Conservation (phyloP, 1,140 invertebrate genomes). For the Delia radicum region DNA sequence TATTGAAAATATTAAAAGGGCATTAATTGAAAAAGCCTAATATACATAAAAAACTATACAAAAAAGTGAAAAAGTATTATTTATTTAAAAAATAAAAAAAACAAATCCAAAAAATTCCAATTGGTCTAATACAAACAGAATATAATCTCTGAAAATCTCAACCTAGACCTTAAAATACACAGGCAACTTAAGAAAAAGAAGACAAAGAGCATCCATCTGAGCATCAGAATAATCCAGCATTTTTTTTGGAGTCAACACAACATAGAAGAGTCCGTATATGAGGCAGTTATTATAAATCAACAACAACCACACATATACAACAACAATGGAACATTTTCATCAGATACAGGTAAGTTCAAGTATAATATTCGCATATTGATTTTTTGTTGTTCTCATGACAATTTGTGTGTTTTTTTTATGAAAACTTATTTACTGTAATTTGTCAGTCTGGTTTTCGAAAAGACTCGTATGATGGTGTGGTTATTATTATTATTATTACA, state of each 20-base stretch:
- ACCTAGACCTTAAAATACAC: not conserved
- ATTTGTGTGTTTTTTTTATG: slow-evolving; percentile 27
- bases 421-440: too few relatives aligned
- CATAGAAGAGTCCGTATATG: not conserved
- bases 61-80: not conserved
- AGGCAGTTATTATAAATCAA: not conserved
- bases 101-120: not conserved
- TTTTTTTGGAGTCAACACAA: not conserved
- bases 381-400: slow-evolving; percentile 25
- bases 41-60: not conserved
- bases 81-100: slow-evolving; percentile 3
- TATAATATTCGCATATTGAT: slow-evolving; percentile 27
- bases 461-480: too few relatives aligned
- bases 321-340: slow-evolving; percentile 53
- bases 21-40: not conserved
- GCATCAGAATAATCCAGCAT: not conserved
- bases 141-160: not conserved
- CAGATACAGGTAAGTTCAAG: slow-evolving; percentile 54
- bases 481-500: too few relatives aligned
- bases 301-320: slow-evolving; percentile 21
- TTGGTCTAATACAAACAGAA: not conserved
- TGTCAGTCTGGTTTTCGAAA: too few relatives aligned
- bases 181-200: not conserved
- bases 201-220: not conserved
- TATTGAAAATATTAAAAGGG: too few relatives aligned